phyloP scores from a whole-genome alignment of 1,140 invertebrate species.

The Platyscapa corneri region DNA sequence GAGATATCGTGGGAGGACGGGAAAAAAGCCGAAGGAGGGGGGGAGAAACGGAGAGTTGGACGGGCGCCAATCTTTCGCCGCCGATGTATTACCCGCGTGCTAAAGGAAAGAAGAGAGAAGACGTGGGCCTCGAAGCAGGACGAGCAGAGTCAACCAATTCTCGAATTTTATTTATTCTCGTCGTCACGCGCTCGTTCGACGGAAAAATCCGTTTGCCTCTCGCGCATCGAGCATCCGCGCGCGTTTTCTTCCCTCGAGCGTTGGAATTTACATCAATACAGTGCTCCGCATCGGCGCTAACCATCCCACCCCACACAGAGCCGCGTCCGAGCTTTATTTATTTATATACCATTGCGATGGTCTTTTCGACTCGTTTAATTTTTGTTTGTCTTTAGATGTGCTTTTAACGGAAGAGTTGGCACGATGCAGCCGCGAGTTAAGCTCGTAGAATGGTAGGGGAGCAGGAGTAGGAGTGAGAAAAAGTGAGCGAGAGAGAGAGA shows the following conservation, averaged over 20 bases:
- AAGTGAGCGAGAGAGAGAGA: conserved; percentile 6
- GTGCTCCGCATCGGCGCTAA: conserved; percentile 20
- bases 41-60: conserved; percentile 64
- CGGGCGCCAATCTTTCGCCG: conserved; percentile 62
- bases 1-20: conserved; percentile 54
- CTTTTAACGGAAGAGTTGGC: background rate
- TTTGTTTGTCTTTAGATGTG: too few relatives aligned
- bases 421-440: background rate
- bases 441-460: background rate
- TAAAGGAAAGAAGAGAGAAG: background rate
- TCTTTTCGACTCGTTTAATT: background rate
- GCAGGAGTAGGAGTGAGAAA: background rate
- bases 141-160: conserved; percentile 55
- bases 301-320: conserved; percentile 8
- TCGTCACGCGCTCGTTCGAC: conserved; percentile 54
- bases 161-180: conserved; percentile 65
- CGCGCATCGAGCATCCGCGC: conserved; percentile 50
- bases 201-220: conserved; percentile 58
- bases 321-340: background rate
- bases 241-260: background rate
- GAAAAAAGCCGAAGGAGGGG: conserved; percentile 50
- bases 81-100: conserved; percentile 1
- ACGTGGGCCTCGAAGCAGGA: background rate
- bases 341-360: background rate
- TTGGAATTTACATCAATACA: conserved; percentile 15